These are phyloP conservation scores for Zaprionus camerounensis DNA, from an alignment of 1,140 invertebrate genomes.

Conservation along the genomic window DNA sequence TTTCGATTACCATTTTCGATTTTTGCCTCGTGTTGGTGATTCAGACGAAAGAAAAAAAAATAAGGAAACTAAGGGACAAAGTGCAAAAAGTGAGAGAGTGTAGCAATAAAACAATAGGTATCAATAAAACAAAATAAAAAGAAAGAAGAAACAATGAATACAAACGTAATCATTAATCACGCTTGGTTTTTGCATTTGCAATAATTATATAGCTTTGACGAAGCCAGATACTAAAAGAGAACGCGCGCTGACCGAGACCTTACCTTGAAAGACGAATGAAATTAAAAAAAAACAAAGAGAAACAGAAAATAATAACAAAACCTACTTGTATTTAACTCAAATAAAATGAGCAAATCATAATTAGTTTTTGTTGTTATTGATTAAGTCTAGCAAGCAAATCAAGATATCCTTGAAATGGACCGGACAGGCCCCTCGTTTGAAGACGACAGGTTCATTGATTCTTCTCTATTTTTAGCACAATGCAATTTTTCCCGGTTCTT, in stretches of 20 bases:
- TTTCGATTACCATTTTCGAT: slow-evolving; percentile 3
- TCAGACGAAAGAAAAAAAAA: background rate
- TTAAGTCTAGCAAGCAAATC: slow-evolving; percentile 10
- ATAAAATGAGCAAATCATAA: slow-evolving; percentile 16
- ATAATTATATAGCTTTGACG: slow-evolving; percentile 67
- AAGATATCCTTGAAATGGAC: slow-evolving; percentile 30
- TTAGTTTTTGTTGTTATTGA: slow-evolving; percentile 7
- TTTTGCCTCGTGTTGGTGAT: slow-evolving; percentile 26
- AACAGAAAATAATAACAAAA: slow-evolving; percentile 7
- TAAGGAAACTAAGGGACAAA: background rate
- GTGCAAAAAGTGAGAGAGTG: slow-evolving; percentile 10
- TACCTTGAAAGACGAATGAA: slow-evolving; percentile 66
- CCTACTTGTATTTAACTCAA: background rate
- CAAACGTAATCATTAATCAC: slow-evolving; percentile 73
- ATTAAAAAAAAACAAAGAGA: slow-evolving; percentile 10
- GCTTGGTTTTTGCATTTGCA: slow-evolving; percentile 69
- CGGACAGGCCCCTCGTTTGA: background rate
- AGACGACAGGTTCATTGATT: background rate
- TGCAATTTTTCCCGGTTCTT: slow-evolving; percentile 18
- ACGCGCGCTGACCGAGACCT: slow-evolving; percentile 69
- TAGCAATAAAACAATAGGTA: slow-evolving; percentile 2
- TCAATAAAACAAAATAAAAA: slow-evolving; percentile 24
- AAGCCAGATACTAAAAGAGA: slow-evolving; percentile 55
- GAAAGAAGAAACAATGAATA: slow-evolving; percentile 30
- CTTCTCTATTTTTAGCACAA: slow-evolving; percentile 41